A percentile compares a stretch with the other conserved stretches of the same genome.
These are phyloP conservation scores for Xestia sexstrigata DNA, from an alignment of 2,888 invertebrate species.

Conservation along the genomic window DNA sequence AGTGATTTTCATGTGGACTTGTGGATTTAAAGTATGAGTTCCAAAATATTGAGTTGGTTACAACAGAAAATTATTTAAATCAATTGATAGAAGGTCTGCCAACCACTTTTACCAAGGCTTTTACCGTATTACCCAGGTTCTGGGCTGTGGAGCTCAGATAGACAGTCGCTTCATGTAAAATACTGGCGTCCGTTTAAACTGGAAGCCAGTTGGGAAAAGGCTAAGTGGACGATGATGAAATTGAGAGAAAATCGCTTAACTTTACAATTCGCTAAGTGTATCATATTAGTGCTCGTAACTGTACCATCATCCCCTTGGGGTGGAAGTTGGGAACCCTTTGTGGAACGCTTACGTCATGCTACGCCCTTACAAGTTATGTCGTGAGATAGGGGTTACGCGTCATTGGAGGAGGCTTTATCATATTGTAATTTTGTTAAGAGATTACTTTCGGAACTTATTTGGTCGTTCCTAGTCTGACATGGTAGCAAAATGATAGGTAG, in stretches of 20 bases:
- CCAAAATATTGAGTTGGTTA: no score
- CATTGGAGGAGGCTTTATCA: constrained; percentile 43
- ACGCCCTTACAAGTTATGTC: constrained; percentile 29
- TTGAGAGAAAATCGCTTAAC: background rate
- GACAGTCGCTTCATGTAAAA: background rate
- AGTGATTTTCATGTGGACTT: background rate
- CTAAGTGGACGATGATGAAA: background rate
- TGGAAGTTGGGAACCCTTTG: constrained; percentile 51
- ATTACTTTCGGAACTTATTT: constrained; percentile 7
- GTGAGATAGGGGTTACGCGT: constrained; percentile 30
- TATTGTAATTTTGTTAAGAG: constrained; percentile 18
- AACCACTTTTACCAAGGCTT: background rate
- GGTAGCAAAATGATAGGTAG: background rate
- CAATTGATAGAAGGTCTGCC: background rate
- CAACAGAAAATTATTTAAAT: background rate
- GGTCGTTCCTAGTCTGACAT: background rate
- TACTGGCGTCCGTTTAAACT: background rate
- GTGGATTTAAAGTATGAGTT: background rate
- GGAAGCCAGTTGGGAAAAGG: background rate
- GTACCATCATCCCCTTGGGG: constrained; percentile 29
- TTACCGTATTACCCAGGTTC: background rate
- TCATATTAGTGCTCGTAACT: background rate
- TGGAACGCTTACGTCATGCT: constrained; percentile 51
- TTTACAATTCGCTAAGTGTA: background rate
- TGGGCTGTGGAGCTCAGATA: background rate